Percentiles rank a stretch among this genome's conserved stretches.
Conservation (phyloP, 2,797 vertebrate species). For the Helicolenus hilgendorfi region DNA sequence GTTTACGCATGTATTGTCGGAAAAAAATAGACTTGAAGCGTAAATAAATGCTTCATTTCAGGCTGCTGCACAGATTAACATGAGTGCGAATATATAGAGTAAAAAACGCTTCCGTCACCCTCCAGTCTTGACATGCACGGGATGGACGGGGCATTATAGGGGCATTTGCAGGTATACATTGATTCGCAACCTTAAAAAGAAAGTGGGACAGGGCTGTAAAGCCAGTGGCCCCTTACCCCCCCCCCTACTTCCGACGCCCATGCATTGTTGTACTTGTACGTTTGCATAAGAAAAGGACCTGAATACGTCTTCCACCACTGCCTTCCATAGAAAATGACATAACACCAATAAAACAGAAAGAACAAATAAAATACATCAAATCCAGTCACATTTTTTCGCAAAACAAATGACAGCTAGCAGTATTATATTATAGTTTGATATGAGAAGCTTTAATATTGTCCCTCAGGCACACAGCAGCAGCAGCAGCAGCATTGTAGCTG, state of each 20-base stretch:
- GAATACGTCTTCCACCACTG: background rate
- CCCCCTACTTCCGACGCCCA: too few species aligned
- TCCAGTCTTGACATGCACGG: too few species aligned
- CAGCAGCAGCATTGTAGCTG: conserved; percentile 13
- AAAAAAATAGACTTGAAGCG: too few species aligned
- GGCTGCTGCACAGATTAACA: too few species aligned
- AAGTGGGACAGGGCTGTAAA: too few species aligned
- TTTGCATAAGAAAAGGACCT: background rate
- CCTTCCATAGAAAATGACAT: background rate
- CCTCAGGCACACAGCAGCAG: conserved; percentile 3
- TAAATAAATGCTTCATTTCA: too few species aligned
- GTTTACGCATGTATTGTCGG: too few species aligned
- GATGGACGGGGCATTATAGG: too few species aligned
- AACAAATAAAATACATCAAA: background rate
- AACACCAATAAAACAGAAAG: background rate
- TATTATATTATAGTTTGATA: conserved; percentile 27
- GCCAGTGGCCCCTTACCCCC: accelerated
- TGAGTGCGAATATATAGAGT: too few species aligned
- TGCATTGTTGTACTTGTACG: background rate
- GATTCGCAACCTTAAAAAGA: too few species aligned
- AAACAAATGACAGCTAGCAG: conserved; percentile 31
- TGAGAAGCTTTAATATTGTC: conserved; percentile 30
- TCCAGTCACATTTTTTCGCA: background rate
- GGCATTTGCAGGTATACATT: too few species aligned
- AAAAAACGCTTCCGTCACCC: too few species aligned